Percentiles rank a stretch among this genome's conserved stretches.
Conservation (phyloP, 1,140 invertebrate species). For the Macrobrachium rosenbergii region DNA sequence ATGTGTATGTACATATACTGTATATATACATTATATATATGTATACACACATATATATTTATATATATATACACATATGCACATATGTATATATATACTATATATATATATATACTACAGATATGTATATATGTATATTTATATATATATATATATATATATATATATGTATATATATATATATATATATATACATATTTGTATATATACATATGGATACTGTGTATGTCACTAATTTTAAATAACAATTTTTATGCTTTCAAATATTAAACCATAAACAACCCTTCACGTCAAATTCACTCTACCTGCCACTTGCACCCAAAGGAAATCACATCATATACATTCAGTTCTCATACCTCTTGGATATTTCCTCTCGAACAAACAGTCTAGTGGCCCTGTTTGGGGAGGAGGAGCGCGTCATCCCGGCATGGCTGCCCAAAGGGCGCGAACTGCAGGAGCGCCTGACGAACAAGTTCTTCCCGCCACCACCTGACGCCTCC, state of each 20-base stretch:
- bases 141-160: slow-evolving; percentile 42
- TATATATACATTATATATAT: slow-evolving; percentile 42
- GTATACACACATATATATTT: slow-evolving; percentile 34
- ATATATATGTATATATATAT: slow-evolving; percentile 34
- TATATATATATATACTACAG: background rate
- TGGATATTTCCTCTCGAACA: background rate
- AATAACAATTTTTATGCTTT: background rate
- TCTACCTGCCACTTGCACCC: background rate
- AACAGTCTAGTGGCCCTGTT: slow-evolving; percentile 57
- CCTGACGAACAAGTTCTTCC: slow-evolving; percentile 53
- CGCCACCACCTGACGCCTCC: slow-evolving; percentile 45
- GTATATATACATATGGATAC: slow-evolving; percentile 36
- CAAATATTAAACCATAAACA: background rate
- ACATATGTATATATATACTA: slow-evolving; percentile 41
- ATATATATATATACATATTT: slow-evolving; percentile 37
- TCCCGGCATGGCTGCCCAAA: slow-evolving; percentile 58
- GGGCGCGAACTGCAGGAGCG: slow-evolving; percentile 51
- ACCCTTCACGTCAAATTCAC: background rate
- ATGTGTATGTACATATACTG: slow-evolving; percentile 32
- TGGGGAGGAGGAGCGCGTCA: slow-evolving; percentile 53
- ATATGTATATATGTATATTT: slow-evolving; percentile 23
- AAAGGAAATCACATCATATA: background rate
- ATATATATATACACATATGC: slow-evolving; percentile 40
- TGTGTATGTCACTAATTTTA: background rate
- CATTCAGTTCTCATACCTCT: background rate